Conservation (phyloP, 53 echinoderm and acorn worm genomes). For the Echinometra lucunter region DNA sequence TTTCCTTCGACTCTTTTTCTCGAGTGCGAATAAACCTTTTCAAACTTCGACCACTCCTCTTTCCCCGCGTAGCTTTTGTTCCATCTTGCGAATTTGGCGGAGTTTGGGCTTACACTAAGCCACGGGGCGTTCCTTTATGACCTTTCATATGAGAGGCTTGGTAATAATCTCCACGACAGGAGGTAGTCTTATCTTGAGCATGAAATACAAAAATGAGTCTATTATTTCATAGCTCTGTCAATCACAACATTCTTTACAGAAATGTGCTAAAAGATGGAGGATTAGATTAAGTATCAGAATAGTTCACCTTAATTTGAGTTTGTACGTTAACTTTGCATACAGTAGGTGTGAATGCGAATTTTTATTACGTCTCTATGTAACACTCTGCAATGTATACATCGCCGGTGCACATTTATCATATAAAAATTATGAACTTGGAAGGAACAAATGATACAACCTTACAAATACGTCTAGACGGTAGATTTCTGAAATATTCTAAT, state of each 20-base stretch:
- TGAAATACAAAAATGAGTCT: not conserved
- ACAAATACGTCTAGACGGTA: too few species aligned
- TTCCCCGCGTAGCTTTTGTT: slow-evolving; percentile 57
- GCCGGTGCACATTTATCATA: not conserved
- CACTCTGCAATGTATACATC: too few species aligned
- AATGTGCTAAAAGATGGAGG: not conserved
- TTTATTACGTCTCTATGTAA: not conserved
- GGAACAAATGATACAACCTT: too few species aligned
- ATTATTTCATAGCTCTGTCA: not conserved
- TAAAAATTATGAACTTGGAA: not conserved
- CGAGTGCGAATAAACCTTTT: not conserved
- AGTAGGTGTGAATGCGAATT: not conserved
- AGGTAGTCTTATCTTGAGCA: slow-evolving; percentile 1
- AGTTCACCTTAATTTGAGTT: not conserved
- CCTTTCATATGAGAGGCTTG: not conserved
- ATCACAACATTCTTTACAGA: not conserved
- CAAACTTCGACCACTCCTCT: slow-evolving; percentile 40
- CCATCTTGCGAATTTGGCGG: slow-evolving; percentile 46
- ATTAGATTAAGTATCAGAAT: not conserved
- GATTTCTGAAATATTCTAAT: too few species aligned
- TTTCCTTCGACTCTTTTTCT: not conserved
- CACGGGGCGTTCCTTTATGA: slow-evolving; percentile 46
- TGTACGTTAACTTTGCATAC: not conserved
- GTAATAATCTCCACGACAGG: slow-evolving; percentile 24
- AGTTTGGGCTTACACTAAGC: slow-evolving; percentile 53